phyloP scores from a whole-genome alignment of 2,797 vertebrate species.

The Echeneis naucrates region DNA sequence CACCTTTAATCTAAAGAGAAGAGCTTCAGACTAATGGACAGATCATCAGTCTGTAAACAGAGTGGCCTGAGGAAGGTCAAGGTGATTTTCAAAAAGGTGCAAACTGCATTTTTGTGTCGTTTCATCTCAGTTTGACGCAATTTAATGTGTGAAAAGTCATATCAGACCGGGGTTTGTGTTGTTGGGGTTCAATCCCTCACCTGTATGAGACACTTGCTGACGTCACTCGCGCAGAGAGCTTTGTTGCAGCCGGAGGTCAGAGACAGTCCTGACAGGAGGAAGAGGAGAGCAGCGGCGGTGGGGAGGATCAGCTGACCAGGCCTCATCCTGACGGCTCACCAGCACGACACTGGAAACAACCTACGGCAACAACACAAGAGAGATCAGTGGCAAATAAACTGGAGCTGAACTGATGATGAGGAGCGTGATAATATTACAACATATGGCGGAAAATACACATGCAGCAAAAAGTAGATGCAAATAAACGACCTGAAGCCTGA shows the following conservation, averaged over 20 bases:
- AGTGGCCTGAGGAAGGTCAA: background rate
- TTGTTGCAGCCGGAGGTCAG: constrained; percentile 92
- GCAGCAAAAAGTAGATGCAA: background rate
- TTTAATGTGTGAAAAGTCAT: background rate
- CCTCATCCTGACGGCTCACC: constrained; percentile 89
- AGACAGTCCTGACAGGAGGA: constrained; percentile 87
- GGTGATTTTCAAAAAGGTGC: background rate
- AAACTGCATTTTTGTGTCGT: background rate
- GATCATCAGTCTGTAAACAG: background rate
- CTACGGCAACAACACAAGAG: constrained; percentile 57
- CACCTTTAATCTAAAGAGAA: constrained; percentile 17
- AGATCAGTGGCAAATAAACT: constrained; percentile 18
- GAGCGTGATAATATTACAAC: background rate
- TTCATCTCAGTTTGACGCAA: background rate
- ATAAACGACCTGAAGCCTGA: background rate
- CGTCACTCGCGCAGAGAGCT: constrained; percentile 96
- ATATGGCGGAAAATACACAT: background rate
- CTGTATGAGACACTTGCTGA: constrained; percentile 99
- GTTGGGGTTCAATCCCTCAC: constrained; percentile 69
- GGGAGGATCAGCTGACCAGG: constrained; percentile 78
- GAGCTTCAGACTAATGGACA: background rate
- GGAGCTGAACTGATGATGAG: background rate
- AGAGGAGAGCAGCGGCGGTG: constrained; percentile 78
- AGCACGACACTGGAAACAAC: constrained; percentile 74
- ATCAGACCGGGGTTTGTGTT: background rate